phyloP scores from a whole-genome alignment of 2,113 vertebrate genomes.

The Hemiprocne comata region DNA sequence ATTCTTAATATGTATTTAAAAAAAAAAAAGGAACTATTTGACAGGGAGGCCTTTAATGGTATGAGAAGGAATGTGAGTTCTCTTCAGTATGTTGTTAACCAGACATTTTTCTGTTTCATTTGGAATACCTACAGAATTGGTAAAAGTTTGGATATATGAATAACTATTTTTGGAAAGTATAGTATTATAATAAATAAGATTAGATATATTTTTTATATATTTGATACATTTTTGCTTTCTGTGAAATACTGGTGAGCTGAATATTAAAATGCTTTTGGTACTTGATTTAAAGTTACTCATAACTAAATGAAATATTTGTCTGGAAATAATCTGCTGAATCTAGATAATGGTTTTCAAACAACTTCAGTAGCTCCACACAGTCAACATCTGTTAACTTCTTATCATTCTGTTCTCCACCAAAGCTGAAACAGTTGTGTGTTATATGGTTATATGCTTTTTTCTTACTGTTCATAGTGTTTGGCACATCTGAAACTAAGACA shows the following conservation, averaged over 20 bases:
- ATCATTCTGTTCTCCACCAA: background rate
- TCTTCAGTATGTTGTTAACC: background rate
- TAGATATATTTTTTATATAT: background rate
- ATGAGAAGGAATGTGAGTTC: background rate
- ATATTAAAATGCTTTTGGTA: background rate
- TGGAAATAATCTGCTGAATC: background rate
- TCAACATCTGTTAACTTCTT: background rate
- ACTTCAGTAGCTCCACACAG: background rate
- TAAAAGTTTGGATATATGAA: background rate
- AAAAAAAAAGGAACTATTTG: background rate
- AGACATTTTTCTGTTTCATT: background rate
- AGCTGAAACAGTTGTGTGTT: background rate
- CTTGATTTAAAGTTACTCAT: background rate
- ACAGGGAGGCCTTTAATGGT: background rate
- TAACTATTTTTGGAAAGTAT: background rate
- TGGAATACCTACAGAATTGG: background rate
- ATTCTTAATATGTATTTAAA: background rate
- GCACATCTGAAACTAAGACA: background rate
- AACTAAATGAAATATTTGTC: background rate
- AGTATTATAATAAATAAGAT: background rate
- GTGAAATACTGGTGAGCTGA: background rate
- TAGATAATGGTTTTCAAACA: background rate
- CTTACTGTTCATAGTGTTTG: background rate
- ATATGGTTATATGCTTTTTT: background rate
- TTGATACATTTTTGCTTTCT: background rate